phyloP scores from a whole-genome alignment of 2,797 vertebrate species.

The Oreortyx pictus region DNA sequence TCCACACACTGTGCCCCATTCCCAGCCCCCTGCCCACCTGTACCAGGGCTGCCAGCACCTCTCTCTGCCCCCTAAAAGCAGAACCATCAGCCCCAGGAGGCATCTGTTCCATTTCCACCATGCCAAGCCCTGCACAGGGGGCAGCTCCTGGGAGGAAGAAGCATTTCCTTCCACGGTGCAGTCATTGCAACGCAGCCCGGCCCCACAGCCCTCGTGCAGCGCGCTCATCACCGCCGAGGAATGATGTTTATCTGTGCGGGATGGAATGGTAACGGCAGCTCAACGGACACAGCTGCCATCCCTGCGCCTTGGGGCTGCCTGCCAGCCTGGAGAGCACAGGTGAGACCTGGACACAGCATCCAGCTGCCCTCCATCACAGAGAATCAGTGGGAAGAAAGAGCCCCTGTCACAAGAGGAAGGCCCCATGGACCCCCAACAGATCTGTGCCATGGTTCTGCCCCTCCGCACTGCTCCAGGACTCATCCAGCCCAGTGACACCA shows the following conservation, averaged over 20 bases:
- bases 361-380: not conserved
- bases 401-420: not conserved
- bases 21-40: fast-evolving
- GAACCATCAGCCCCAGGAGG: fast-evolving
- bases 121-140: not conserved
- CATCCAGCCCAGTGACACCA: not conserved
- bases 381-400: fast-evolving
- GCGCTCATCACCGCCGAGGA: constrained; percentile 23
- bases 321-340: not conserved
- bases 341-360: not conserved
- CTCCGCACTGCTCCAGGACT: fast-evolving
- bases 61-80: fast-evolving
- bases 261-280: not conserved
- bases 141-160: not conserved
- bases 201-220: not conserved
- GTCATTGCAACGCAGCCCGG: not conserved
- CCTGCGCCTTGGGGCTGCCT: not conserved
- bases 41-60: not conserved
- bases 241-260: not conserved
- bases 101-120: no score
- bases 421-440: fast-evolving
- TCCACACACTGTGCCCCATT: no score
- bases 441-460: fast-evolving
- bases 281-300: not conserved
- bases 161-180: not conserved